phyloP scores from a whole-genome alignment of 35 echinoderm and acorn worm species.

The Acanthaster planci region DNA sequence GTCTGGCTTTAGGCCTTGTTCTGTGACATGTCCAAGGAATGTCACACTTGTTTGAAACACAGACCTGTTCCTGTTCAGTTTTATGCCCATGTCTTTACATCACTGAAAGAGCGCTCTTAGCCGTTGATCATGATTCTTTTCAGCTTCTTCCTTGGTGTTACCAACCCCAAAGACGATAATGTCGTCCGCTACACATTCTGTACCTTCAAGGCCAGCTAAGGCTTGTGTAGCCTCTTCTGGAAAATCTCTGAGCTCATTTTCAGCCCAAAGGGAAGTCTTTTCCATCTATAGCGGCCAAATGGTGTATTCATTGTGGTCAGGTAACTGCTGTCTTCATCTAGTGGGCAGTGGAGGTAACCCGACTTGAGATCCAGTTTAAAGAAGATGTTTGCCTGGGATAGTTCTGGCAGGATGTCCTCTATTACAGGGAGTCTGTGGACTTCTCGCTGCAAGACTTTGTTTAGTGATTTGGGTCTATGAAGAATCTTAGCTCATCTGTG shows the following conservation, averaged over 20 bases:
- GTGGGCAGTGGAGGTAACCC: constrained; percentile 46
- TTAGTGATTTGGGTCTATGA: constrained; percentile 46
- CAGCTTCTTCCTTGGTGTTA: constrained; percentile 54
- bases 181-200: constrained; percentile 65
- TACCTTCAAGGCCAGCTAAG: constrained; percentile 29
- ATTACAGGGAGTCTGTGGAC: constrained; percentile 26
- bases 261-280: constrained; percentile 33
- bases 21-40: constrained; percentile 58
- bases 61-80: constrained; percentile 41
- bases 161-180: constrained; percentile 68
- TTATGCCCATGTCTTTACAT: constrained; percentile 45
- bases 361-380: constrained; percentile 24
- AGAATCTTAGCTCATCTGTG: constrained; percentile 15
- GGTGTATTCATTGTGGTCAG: constrained; percentile 69
- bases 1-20: no score
- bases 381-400: constrained; percentile 38
- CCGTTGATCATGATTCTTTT: constrained; percentile 39
- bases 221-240: constrained; percentile 48
- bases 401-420: constrained; percentile 44
- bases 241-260: constrained; percentile 44
- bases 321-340: constrained; percentile 30
- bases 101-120: constrained; percentile 55
- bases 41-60: constrained; percentile 49
- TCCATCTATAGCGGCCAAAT: constrained; percentile 65
- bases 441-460: constrained; percentile 37